Percentiles rank a stretch among this genome's conserved stretches.
phyloP scores from a whole-genome alignment of 2,797 vertebrate genomes.

The Typhlichthys eigenmanni region DNA sequence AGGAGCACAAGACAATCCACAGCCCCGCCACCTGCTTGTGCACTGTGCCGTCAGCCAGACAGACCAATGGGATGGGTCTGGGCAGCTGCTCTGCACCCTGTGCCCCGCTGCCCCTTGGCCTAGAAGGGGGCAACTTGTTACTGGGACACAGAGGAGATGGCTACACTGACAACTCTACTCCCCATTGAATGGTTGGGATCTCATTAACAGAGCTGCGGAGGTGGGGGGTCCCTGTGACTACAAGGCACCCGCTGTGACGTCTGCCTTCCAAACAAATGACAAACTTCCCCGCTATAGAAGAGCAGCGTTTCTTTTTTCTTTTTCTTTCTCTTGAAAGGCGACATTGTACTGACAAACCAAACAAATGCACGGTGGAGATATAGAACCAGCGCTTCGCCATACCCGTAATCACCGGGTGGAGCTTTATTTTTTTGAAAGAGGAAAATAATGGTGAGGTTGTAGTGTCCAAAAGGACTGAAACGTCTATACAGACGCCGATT shows the following conservation, averaged over 20 bases:
- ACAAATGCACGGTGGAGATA: conserved; percentile 68
- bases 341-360: conserved; percentile 73
- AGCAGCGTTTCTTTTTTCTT: conserved; percentile 49
- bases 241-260: conserved; percentile 80
- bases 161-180: conserved; percentile 79
- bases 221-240: conserved; percentile 67
- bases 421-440: conserved; percentile 43
- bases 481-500: conserved; percentile 7
- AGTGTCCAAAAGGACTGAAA: conserved; percentile 37
- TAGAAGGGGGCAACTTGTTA: conserved; percentile 67
- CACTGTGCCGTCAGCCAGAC: conserved; percentile 92
- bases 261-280: conserved; percentile 79
- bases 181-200: conserved; percentile 79
- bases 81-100: conserved; percentile 92
- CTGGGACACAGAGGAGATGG: conserved; percentile 77
- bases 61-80: conserved; percentile 83
- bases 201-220: conserved; percentile 78
- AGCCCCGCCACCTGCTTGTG: conserved; percentile 93
- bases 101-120: conserved; percentile 76
- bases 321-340: conserved; percentile 42
- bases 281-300: conserved; percentile 67
- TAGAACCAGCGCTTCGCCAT: conserved; percentile 55
- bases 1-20: conserved; percentile 87
- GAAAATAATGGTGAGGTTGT: conserved; percentile 42
- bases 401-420: conserved; percentile 49